These are phyloP conservation scores for Blastobasis adustella DNA, from an alignment of 2,888 invertebrate species.

Conservation along the genomic window DNA sequence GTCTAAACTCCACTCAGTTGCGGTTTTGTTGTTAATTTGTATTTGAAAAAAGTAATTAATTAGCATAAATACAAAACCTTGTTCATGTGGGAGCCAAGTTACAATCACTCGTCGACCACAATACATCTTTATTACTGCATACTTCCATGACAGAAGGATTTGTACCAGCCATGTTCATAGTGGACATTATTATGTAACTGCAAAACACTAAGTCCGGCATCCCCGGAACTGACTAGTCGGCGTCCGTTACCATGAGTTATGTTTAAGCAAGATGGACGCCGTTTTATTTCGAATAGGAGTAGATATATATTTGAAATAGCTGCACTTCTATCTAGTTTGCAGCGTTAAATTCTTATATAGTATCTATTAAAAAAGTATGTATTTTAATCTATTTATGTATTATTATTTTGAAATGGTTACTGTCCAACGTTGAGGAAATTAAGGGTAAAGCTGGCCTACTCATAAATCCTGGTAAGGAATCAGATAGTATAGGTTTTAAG, in stretches of 20 bases:
- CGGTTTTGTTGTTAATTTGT: conserved; percentile 13
- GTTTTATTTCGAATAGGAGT: too few species aligned
- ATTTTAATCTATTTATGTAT: too few species aligned
- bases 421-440: not conserved
- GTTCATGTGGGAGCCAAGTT: conserved; percentile 29
- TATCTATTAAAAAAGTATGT: too few species aligned
- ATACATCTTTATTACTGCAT: conserved; percentile 28
- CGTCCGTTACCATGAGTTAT: conserved; percentile 3
- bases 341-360: too few species aligned
- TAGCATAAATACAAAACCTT: conserved; percentile 26
- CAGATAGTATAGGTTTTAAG: too few species aligned
- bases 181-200: conserved; percentile 14
- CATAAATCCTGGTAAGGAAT: not conserved
- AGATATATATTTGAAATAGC: too few species aligned
- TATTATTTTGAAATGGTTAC: too few species aligned
- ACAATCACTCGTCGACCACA: conserved; percentile 28
- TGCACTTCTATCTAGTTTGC: too few species aligned
- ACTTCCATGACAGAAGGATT: conserved; percentile 25
- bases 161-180: conserved; percentile 27
- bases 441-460: not conserved
- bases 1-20: conserved; percentile 25
- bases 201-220: not conserved
- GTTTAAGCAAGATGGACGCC: not conserved
- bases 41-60: conserved; percentile 14
- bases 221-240: conserved; percentile 4